phyloP scores from a whole-genome alignment of 2,888 invertebrate genomes.

The Agrotis ipsilon region DNA sequence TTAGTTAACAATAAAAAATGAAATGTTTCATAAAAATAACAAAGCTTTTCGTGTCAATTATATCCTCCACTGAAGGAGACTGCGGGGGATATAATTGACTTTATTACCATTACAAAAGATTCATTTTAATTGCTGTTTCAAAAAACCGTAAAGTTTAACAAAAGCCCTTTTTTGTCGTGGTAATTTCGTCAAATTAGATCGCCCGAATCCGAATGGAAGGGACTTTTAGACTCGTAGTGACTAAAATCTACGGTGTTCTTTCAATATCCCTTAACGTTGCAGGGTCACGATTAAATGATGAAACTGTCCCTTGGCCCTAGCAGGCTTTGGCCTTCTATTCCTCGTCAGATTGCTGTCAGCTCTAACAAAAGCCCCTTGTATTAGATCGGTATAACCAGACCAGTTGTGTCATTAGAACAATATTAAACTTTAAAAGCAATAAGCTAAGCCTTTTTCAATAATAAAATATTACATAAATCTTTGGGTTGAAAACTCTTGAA shows the following conservation, averaged over 20 bases:
- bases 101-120: constrained; percentile 57
- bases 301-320: too few species aligned
- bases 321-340: too few species aligned
- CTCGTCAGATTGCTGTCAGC: too few species aligned
- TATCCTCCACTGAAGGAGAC: neutral
- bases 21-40: constrained; percentile 17
- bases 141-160: constrained; percentile 18
- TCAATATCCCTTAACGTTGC: too few species aligned
- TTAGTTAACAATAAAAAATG: neutral
- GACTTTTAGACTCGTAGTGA: too few species aligned
- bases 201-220: too few species aligned
- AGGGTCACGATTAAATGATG: too few species aligned
- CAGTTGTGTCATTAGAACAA: neutral
- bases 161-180: constrained; percentile 9
- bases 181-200: too few species aligned
- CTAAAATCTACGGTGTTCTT: too few species aligned
- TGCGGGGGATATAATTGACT: constrained; percentile 41
- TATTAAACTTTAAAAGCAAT: too few species aligned
- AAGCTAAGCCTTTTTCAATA: neutral
- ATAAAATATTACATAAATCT: neutral
- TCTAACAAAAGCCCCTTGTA: too few species aligned
- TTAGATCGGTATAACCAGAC: neutral
- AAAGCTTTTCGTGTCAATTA: constrained; percentile 17
- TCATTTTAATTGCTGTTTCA: constrained; percentile 38
- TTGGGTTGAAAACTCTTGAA: too few species aligned